Evolutionary conservation across 2,113 vertebrate genomes (phyloP), one percentile per base, ranked within the genome.

Genomic region (Petromus typicus): DNA sequence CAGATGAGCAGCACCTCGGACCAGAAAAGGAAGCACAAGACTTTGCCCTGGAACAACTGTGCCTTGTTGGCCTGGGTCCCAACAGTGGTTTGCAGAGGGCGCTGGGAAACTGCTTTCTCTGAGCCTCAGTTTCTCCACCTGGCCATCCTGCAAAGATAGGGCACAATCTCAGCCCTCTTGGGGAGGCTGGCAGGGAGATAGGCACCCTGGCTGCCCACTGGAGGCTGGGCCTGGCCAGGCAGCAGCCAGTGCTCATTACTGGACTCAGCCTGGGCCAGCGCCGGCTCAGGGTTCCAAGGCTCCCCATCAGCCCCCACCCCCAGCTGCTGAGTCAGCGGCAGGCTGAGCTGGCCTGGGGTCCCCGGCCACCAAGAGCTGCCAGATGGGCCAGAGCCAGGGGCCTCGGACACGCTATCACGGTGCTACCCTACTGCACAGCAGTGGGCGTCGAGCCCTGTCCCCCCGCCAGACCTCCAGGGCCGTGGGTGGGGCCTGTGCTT

Each of bases 321-420:
- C 98, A 96, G 98, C 98, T 84, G 98, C 98, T 97, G 98, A 99
- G 98, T 99, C 99, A 99, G 99, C 99, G 98, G n/a, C n/a, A n/a
- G n/a, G n/a, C n/a, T n/a, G n/a, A n/a, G n/a, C n/a, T n/a, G n/a
- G 97, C 97, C 98, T 93, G 97, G 98, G 98, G 99, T 99, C 99
- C 97, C 98, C 98, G 98, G 99, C 99, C 71, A 14, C 95, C 95
- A 67, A 89, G 87, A 98, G 97, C 98, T 99, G 99, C 99, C 99
- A 99, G 98, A 98, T 99, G 98, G 98, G 89, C 96, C 64, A 61
- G 82, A 96, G 98, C 98, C 99, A 99, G 99, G 98, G 98, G 94
- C 98, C 98, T 98, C 98, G 94, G 98, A 88, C 97, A 93, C 97
- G 98, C 98, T 98, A 98, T 98, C 98, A 98, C 95, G 98, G 97